These are phyloP conservation scores for Hippocampus abdominalis DNA, from an alignment of 2,113 vertebrate genomes.

Conservation along the genomic window DNA sequence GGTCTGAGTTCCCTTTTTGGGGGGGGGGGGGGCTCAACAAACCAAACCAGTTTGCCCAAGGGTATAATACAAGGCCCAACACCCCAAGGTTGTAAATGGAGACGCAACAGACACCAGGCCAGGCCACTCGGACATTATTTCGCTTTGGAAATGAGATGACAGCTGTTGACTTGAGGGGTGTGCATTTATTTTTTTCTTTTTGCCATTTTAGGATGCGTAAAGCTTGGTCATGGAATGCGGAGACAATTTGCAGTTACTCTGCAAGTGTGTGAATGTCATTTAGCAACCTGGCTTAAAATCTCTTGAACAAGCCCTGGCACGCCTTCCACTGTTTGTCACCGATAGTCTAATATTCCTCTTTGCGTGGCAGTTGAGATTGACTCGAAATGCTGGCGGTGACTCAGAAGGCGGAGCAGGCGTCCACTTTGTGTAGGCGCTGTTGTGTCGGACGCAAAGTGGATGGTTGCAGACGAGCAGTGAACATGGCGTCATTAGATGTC, in stretches of 20 bases:
- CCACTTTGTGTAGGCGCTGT: not conserved
- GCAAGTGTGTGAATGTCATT: not conserved
- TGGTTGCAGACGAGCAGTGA: not conserved
- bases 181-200: not conserved
- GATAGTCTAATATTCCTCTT: not conserved
- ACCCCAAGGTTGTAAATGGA: too few species aligned
- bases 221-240: constrained; percentile 26
- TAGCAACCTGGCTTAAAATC: not conserved
- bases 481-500: not conserved
- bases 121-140: too few species aligned
- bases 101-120: too few species aligned
- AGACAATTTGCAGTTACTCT: constrained; percentile 15
- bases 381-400: not conserved
- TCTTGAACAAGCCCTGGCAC: not conserved
- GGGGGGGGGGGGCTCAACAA: too few species aligned
- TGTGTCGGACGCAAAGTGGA: not conserved
- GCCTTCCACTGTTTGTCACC: not conserved
- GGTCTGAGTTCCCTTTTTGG: too few species aligned
- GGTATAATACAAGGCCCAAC: too few species aligned
- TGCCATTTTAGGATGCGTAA: constrained; percentile 1
- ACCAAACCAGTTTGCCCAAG: too few species aligned
- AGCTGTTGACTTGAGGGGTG: not conserved
- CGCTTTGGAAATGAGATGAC: not conserved
- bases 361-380: not conserved
- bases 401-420: not conserved